phyloP scores from a whole-genome alignment of 2,888 invertebrate genomes.

The Leptopilina drosophilae region DNA sequence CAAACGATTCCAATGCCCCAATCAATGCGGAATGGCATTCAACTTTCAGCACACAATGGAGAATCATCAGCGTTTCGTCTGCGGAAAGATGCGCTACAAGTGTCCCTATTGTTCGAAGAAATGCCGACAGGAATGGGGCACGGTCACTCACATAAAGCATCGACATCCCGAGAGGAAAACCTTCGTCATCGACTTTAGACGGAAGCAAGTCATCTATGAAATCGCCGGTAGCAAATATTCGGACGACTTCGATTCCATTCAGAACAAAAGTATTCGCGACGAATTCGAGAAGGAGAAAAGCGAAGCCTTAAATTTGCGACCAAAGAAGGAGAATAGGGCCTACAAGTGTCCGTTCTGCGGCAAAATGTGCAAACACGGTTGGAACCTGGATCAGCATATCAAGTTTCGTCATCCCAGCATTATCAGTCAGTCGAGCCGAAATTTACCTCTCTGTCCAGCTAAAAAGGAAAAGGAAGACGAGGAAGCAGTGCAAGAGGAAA shows the following conservation, averaged over 20 bases:
- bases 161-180: not conserved
- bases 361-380: constrained; percentile 19
- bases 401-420: constrained; percentile 26
- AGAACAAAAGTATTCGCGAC: not conserved
- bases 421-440: not conserved
- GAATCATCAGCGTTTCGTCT: constrained; percentile 62
- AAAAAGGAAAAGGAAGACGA: not conserved
- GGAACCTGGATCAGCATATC: constrained; percentile 8
- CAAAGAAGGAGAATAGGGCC: not conserved
- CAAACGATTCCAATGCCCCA: constrained; percentile 48
- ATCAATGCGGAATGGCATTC: constrained; percentile 25
- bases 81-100: constrained; percentile 73
- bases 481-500: too few relatives aligned
- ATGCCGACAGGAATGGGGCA: constrained; percentile 14
- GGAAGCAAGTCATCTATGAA: constrained; percentile 19
- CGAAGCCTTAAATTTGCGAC: not conserved
- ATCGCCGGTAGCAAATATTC: not conserved
- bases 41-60: constrained; percentile 16
- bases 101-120: constrained; percentile 70
- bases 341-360: constrained; percentile 6
- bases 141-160: not conserved
- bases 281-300: not conserved
- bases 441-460: not conserved
- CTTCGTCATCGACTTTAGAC: not conserved
- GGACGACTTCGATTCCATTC: constrained; percentile 4